A percentile compares a stretch with the other conserved stretches of the same genome.
Conservation (phyloP, 2,113 vertebrate species). For the Triplophysa dalaica region DNA sequence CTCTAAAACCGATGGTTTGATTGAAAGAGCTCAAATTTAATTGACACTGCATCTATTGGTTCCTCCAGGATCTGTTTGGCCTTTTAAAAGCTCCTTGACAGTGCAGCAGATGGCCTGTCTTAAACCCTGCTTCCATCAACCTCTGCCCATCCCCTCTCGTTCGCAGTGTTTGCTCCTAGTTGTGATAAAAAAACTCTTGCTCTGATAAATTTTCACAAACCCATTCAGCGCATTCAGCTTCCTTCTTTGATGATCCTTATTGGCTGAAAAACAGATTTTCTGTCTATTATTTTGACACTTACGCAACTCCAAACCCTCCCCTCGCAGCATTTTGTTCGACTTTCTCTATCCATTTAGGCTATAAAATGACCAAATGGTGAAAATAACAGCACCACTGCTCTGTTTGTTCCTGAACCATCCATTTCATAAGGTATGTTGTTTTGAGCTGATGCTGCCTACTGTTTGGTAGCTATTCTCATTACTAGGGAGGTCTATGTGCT, state of each 20-base stretch:
- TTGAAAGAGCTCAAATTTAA: neutral
- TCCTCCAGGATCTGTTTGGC: constrained; percentile 25
- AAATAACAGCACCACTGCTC: neutral
- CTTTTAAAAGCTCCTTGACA: constrained; percentile 38
- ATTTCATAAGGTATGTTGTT: neutral
- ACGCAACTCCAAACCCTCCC: neutral
- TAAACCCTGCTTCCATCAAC: constrained; percentile 29
- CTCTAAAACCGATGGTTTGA: neutral
- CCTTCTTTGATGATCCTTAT: constrained; percentile 24
- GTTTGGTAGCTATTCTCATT: constrained; percentile 1
- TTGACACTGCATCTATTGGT: constrained; percentile 13
- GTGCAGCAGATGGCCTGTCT: constrained; percentile 28
- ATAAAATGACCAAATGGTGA: neutral
- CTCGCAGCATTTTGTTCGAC: neutral
- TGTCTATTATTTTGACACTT: constrained; percentile 22
- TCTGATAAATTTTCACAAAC: constrained; percentile 16
- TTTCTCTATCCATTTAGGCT: neutral
- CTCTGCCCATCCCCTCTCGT: constrained; percentile 4
- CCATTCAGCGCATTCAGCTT: constrained; percentile 1
- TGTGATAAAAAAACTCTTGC: constrained; percentile 42
- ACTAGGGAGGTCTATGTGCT: neutral
- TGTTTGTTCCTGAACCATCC: constrained; percentile 8
- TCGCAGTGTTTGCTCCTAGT: constrained; percentile 3
- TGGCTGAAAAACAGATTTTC: constrained; percentile 13
- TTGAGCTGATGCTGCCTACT: neutral